Conservation (phyloP, 2,113 vertebrate genomes). For the Lophochroa leadbeateri region DNA sequence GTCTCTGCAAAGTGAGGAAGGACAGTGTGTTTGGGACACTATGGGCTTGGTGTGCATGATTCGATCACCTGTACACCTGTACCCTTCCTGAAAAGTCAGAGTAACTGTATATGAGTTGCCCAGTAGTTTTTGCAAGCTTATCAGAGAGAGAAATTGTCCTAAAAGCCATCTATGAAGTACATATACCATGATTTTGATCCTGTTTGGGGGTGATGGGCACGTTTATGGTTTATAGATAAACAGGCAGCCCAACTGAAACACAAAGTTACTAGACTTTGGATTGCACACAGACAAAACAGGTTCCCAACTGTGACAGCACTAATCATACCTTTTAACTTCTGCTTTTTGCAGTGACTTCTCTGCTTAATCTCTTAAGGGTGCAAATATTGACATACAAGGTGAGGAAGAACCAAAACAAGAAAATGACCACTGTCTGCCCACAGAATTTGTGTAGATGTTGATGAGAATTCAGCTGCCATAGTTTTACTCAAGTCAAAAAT, state of each 20-base stretch:
- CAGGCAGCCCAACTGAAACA: neutral
- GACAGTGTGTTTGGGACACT: neutral
- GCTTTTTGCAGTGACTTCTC: neutral
- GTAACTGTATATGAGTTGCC: neutral
- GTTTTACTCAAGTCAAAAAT: neutral
- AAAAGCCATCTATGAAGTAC: neutral
- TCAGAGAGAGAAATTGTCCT: neutral
- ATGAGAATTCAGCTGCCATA: neutral
- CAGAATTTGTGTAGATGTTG: neutral
- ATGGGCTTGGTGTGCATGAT: neutral
- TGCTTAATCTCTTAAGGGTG: neutral
- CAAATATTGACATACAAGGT: neutral
- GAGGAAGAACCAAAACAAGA: neutral
- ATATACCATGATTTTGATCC: neutral
- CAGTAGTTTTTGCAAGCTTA: neutral
- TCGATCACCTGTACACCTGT: neutral
- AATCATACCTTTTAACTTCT: neutral
- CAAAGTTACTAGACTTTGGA: neutral
- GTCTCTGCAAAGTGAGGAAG: neutral
- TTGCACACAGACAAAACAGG: neutral
- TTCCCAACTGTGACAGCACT: neutral
- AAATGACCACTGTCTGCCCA: neutral
- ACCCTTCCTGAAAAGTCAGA: neutral
- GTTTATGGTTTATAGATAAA: neutral
- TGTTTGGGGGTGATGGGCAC: neutral